Evolutionary conservation across 1,140 invertebrate genomes (phyloP).

Genomic region (Sitobion miscanthi): DNA sequence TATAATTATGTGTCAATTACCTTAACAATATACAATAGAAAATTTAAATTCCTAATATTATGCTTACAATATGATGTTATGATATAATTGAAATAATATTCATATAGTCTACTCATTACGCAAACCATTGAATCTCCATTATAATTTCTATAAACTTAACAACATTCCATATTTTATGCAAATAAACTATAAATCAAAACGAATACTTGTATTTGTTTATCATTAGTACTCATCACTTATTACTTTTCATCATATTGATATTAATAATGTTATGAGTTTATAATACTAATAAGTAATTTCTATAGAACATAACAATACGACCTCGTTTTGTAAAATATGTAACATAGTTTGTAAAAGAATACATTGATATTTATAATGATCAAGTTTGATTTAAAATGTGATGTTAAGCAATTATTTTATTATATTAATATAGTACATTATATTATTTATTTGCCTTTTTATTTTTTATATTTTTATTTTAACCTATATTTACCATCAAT

Average conservation of each 20-base stretch:
- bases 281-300: background rate
- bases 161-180: background rate
- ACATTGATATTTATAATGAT: background rate
- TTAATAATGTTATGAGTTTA: background rate
- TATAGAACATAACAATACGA: background rate
- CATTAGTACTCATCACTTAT: background rate
- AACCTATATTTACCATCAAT: too few relatives aligned
- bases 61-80: background rate
- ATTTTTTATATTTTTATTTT: too few relatives aligned
- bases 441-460: too few relatives aligned
- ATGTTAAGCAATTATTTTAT: background rate
- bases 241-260: background rate
- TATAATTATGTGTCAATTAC: background rate
- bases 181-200: background rate
- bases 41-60: background rate
- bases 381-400: background rate
- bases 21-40: background rate
- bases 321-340: background rate
- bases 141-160: background rate
- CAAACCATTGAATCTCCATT: background rate
- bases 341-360: background rate
- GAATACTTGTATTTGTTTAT: background rate
- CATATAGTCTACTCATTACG: too few relatives aligned
- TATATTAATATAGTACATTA: background rate
- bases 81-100: background rate